Evolutionary conservation across 1,140 invertebrate species (phyloP), one percentile per base, ranked within the genome.

Genomic region (Lordiphosa collinella): DNA sequence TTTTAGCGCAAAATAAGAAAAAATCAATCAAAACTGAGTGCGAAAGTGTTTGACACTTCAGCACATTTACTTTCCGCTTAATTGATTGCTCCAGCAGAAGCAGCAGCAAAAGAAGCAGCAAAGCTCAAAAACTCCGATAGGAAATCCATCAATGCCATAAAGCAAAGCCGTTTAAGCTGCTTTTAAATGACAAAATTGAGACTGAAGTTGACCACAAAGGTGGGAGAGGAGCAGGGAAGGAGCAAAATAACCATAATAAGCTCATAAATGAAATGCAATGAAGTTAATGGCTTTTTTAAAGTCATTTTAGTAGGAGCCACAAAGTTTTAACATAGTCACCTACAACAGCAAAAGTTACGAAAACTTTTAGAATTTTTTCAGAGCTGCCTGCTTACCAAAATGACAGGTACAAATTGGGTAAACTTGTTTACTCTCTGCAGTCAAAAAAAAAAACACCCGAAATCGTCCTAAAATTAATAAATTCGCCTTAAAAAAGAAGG

Each of bases 11-110:
- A 35, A 35, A 22, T 9, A 37, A 5, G 7, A 12, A 61, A 58
- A 71, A 76, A 82, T 80, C 76, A 80, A 80, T 80, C 78, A 80
- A 82, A 64, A 60, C 51, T 43, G 37, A 58, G 71, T 55, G 56
- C 43, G 61, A 71, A 63, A 70, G 55, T 37, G 56, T 62, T 80
- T 70, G 69, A 61, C 75, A 76, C 22, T 7, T 5, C 22, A 25
- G 22, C 22, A 25, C 22, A 6, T 5, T 50, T 35, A 38, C 32
- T 34, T 56, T 44, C 34, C 29, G 46, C 32, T 71, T 76, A 80
- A 80, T 80, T 80, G 76, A 80, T 82, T 76, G 66, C 66, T 59
- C 48, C 53, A 52, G 35, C 32, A 59, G 36, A 3, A 25, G 22
- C 22, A 25, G 22, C 22, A 25, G 22, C 22, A 35, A 38, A 34